Evolutionary conservation across 2,888 invertebrate species (phyloP).

Genomic region (Cantharis rustica): DNA sequence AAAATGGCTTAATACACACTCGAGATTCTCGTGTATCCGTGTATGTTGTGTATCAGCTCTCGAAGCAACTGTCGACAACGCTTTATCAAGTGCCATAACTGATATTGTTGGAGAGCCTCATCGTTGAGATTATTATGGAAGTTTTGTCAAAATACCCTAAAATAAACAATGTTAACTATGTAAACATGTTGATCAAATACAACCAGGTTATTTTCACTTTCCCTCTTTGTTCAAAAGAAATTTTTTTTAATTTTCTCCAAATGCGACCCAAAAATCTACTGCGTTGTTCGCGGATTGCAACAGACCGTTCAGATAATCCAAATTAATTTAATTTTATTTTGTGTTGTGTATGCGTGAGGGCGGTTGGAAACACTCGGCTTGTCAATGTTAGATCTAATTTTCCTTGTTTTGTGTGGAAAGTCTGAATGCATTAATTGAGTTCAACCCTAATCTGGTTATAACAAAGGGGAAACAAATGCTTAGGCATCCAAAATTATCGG

Average conservation of each 20-base stretch:
- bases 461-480: neutral
- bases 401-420: conserved; percentile 10
- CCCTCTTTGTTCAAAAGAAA: neutral
- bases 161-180: neutral
- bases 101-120: neutral
- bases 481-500: neutral
- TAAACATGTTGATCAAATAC: neutral
- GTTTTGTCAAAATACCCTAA: neutral
- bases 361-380: neutral
- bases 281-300: neutral
- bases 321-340: neutral
- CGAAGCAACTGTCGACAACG: neutral
- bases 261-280: neutral
- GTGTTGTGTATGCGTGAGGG: neutral
- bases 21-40: neutral
- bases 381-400: conserved; percentile 10
- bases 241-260: neutral
- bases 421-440: conserved; percentile 12
- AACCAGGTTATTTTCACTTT: neutral
- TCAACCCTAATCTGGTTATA: conserved; percentile 13
- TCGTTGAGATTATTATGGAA: neutral
- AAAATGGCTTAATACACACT: neutral
- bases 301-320: neutral
- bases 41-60: neutral
- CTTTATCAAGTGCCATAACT: neutral